Base-by-base conservation (phyloP, 2,113 vertebrate species). In the Gobiocypris rarus region DNA sequence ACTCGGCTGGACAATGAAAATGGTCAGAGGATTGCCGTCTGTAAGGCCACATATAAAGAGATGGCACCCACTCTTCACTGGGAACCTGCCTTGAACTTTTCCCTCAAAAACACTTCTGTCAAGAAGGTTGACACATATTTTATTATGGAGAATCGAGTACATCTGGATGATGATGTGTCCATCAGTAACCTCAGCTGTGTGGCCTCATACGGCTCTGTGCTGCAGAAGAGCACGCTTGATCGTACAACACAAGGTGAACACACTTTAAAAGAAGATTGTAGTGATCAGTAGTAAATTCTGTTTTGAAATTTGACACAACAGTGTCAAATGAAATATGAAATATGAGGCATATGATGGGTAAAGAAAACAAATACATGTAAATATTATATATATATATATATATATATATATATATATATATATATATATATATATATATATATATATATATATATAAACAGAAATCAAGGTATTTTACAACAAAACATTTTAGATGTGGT, bases 41-140 rank as follows among this genome's bases (percentile, higher is more conserved):
- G 94, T 83, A 79, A 3, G 73, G 92, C 93, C 19, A 88, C 82
- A 50, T 48, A 85, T 56, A 93, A 91, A 65, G 90, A 89, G 65
- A 91, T 90, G 67, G 84, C 84, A 9, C 92, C 93, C 83, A 87
- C 54, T 52, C 89, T 95, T 78, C 85, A 70, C 19, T 95, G 94
- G 94, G 87, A 54, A 76, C 34, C 82, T 0, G 0, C 0, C 0
- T 83, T 43, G 70, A 89, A 87, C 67, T 5, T 5, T 6, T 22
- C n/a, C 0, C 0, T 19, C 5, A 24, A 41, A 1, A 14, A 2
- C 11, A 26, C 1, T 3, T 0, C 7, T 17, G 24, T 0, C 0
- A 0, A 0, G 0, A 17, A 7, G 0, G 1, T 10, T 14, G 11
- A 83, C 2, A 88, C 83, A 11, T 74, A n/a, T 26, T 34, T 75